phyloP scores from a whole-genome alignment of 2,113 vertebrate species.

The Heteronetta atricapilla region DNA sequence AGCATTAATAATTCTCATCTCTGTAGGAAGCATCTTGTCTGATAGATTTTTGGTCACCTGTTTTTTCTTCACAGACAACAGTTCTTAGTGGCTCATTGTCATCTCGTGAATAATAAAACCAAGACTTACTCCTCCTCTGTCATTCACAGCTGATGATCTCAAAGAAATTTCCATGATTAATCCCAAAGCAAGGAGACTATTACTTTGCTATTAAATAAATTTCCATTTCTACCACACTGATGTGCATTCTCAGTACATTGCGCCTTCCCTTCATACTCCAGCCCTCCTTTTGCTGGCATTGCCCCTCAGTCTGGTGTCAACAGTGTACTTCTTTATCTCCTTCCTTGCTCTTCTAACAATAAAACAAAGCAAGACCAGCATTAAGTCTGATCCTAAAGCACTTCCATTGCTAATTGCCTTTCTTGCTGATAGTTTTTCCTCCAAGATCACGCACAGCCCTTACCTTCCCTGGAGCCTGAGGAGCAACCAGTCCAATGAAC shows the following conservation, averaged over 20 bases:
- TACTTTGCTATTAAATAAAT: not conserved
- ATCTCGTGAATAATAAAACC: slow-evolving; percentile 47
- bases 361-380: not conserved
- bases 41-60: slow-evolving; percentile 23
- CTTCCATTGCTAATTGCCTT: not conserved
- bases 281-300: not conserved
- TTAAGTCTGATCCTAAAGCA: not conserved
- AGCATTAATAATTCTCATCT: not conserved
- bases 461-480: not conserved
- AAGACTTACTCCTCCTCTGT: slow-evolving; percentile 34
- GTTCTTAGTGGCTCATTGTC: not conserved
- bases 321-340: not conserved
- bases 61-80: not conserved
- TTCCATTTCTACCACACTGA: not conserved
- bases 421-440: not conserved
- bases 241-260: not conserved
- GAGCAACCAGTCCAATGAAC: not conserved
- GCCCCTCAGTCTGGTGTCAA: not conserved
- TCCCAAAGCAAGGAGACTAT: rapidly evolving
- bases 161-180: slow-evolving; percentile 28
- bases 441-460: rapidly evolving
- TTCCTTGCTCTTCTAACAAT: not conserved
- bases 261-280: not conserved
- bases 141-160: slow-evolving; percentile 31
- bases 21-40: not conserved